These are phyloP conservation scores for Sebastes variabilis DNA, from an alignment of 2,797 vertebrate species.

Conservation along the genomic window DNA sequence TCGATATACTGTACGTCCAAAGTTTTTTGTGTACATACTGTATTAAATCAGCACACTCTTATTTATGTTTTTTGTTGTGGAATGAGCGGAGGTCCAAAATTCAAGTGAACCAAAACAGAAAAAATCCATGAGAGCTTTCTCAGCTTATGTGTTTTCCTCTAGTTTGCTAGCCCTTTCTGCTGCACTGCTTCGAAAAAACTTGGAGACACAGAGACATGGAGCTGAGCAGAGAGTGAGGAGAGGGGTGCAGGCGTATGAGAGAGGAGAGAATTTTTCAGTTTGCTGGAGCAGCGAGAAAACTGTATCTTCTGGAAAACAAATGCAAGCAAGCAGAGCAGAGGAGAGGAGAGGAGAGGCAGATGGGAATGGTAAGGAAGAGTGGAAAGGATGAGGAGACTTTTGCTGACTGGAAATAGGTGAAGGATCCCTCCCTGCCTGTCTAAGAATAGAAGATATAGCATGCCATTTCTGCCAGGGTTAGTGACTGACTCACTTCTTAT, in stretches of 20 bases:
- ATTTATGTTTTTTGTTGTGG: background rate
- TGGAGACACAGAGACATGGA: background rate
- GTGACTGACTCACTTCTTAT: constrained; percentile 19
- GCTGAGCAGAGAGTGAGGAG: constrained; percentile 16
- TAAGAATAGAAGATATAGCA: constrained; percentile 24
- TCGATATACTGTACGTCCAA: background rate
- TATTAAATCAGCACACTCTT: background rate
- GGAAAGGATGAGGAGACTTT: constrained; percentile 15
- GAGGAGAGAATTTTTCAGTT: constrained; percentile 45
- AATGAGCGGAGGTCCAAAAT: background rate
- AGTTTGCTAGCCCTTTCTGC: constrained; percentile 20
- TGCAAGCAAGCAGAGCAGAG: constrained; percentile 24
- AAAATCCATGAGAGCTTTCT: constrained; percentile 25
- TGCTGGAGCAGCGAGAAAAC: constrained; percentile 46
- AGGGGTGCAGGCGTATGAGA: background rate
- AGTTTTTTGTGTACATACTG: constrained; percentile 2
- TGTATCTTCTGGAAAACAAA: constrained; percentile 49
- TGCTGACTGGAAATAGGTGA: constrained; percentile 42
- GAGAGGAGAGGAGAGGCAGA: background rate
- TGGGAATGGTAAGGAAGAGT: constrained; percentile 10
- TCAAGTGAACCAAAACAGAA: constrained; percentile 35
- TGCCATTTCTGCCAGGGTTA: constrained; percentile 5
- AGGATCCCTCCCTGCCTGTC: constrained; percentile 24
- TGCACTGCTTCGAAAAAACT: constrained; percentile 15
- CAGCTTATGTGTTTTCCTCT: constrained; percentile 24